A percentile compares a stretch with the other conserved stretches of the same genome.
Conservation (phyloP, 1,140 invertebrate species). For the Drosophila lowei region DNA sequence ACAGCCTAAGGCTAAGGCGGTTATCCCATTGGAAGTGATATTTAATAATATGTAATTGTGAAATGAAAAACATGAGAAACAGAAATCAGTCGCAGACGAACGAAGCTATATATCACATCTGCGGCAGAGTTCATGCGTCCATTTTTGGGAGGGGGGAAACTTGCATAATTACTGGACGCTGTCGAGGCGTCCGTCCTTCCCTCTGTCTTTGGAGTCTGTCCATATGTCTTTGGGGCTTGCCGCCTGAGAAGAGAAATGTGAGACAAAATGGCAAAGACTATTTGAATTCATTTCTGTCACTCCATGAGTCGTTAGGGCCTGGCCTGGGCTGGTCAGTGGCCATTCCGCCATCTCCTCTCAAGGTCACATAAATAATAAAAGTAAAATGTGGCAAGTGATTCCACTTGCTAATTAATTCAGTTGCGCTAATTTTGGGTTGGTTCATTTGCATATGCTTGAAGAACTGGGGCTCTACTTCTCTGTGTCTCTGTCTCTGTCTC, state of each 20-base stretch:
- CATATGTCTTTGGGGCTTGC: not conserved
- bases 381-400: slow-evolving; percentile 65
- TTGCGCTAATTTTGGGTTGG: slow-evolving; percentile 69
- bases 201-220: not conserved
- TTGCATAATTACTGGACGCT: slow-evolving; percentile 61
- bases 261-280: slow-evolving; percentile 59
- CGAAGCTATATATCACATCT: slow-evolving; percentile 39
- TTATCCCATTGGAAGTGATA: slow-evolving; percentile 68
- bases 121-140: not conserved
- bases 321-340: not conserved
- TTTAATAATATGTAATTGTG: slow-evolving; percentile 75
- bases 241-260: slow-evolving; percentile 39
- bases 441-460: slow-evolving; percentile 51
- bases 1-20: slow-evolving; percentile 38
- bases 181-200: slow-evolving; percentile 15
- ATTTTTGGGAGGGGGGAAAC: slow-evolving; percentile 3
- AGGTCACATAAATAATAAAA: slow-evolving; percentile 65
- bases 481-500: slow-evolving; percentile 7
- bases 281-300: slow-evolving; percentile 59
- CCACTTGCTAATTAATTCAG: slow-evolving; percentile 75
- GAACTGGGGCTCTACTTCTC: slow-evolving; percentile 14
- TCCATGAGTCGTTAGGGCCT: slow-evolving; percentile 18
- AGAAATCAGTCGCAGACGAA: slow-evolving; percentile 31
- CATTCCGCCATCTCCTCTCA: slow-evolving; percentile 54
- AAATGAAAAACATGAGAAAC: slow-evolving; percentile 64